phyloP scores from a whole-genome alignment of 2,888 invertebrate genomes.

The Meteorus colon region DNA sequence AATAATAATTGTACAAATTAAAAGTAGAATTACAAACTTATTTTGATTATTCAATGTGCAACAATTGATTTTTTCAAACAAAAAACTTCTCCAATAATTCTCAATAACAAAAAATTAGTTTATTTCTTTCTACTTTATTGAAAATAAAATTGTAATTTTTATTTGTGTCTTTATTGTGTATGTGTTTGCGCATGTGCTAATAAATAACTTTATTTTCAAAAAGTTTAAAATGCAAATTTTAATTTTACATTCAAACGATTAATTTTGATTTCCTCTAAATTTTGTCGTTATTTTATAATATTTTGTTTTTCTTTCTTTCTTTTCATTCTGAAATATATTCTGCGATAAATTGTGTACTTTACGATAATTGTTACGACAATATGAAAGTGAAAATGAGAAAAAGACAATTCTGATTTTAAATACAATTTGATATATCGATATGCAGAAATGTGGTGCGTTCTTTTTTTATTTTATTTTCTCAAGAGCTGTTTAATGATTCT shows the following conservation, averaged over 20 bases:
- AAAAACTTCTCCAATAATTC: no score
- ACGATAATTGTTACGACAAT: neutral
- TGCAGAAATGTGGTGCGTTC: neutral
- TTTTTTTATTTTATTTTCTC: neutral
- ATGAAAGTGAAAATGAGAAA: constrained; percentile 4
- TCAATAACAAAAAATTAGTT: no score
- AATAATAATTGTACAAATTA: neutral
- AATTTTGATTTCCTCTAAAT: neutral
- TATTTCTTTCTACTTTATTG: no score
- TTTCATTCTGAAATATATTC: neutral
- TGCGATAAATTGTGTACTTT: neutral
- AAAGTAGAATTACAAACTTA: no score
- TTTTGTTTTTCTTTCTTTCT: neutral
- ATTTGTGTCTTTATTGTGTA: no score
- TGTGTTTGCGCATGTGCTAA: no score
- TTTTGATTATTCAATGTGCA: no score
- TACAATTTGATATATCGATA: neutral
- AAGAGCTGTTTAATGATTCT: neutral
- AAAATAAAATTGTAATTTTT: no score
- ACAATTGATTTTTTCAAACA: no score
- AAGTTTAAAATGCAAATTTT: no score
- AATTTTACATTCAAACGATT: no score
- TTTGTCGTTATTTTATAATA: neutral
- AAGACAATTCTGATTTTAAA: neutral
- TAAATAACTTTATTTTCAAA: no score